phyloP scores from a whole-genome alignment of 2,888 invertebrate genomes.

The Bombyx huttoni region DNA sequence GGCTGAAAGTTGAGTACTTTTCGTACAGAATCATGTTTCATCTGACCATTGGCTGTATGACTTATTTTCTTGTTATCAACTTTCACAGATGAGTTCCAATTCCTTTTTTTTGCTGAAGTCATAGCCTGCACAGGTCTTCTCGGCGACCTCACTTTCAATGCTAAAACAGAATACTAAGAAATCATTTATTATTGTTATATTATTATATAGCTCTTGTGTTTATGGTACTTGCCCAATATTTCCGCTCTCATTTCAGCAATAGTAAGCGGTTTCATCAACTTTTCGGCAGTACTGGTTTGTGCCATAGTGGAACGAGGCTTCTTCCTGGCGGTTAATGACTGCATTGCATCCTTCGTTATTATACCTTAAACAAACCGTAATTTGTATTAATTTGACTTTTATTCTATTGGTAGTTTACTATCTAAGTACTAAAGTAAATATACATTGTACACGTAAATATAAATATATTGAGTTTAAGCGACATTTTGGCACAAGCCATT shows the following conservation, averaged over 20 bases:
- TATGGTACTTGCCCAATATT: slow-evolving; percentile 24
- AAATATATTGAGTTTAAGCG: too few species aligned
- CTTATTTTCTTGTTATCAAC: slow-evolving; percentile 37
- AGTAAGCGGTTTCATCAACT: slow-evolving; percentile 35
- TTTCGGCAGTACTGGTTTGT: slow-evolving; percentile 31
- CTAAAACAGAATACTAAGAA: slow-evolving; percentile 21
- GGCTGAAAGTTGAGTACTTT: slow-evolving; percentile 52
- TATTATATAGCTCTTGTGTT: not conserved
- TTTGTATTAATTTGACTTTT: not conserved
- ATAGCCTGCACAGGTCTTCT: slow-evolving; percentile 15
- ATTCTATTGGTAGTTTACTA: too few species aligned
- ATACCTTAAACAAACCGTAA: slow-evolving; percentile 27
- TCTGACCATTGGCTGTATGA: slow-evolving; percentile 34
- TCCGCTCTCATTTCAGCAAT: slow-evolving; percentile 43
- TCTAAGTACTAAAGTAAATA: too few species aligned
- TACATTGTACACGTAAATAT: too few species aligned
- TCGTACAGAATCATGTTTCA: slow-evolving; percentile 37
- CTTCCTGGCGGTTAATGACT: slow-evolving; percentile 33
- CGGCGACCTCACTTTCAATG: slow-evolving; percentile 26
- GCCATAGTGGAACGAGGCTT: slow-evolving; percentile 25
- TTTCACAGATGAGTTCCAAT: slow-evolving; percentile 59
- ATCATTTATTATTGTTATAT: not conserved
- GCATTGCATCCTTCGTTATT: slow-evolving; percentile 30
- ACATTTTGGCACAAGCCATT: too few species aligned
- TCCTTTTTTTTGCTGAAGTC: slow-evolving; percentile 31